A percentile compares a stretch with the other conserved stretches of the same genome.
Conservation (phyloP, 2,888 invertebrate species). For the Sialis lutaria region DNA sequence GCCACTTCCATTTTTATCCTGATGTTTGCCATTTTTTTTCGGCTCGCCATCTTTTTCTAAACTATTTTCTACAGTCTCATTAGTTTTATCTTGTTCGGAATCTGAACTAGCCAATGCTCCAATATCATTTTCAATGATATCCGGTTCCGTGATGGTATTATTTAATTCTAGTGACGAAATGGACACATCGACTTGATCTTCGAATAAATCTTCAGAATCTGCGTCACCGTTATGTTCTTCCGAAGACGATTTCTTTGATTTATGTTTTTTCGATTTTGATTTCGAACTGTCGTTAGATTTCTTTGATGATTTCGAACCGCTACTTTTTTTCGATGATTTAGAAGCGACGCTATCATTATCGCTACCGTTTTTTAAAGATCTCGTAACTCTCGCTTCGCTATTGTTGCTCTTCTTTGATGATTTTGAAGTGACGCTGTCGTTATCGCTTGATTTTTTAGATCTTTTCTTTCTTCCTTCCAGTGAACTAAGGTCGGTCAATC, state of each 20-base stretch:
- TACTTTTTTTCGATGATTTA: not conserved
- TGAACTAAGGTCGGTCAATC: no score
- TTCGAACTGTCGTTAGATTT: not conserved
- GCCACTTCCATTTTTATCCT: not conserved
- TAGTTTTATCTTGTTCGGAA: not conserved
- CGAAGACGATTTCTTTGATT: not conserved
- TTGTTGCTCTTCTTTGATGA: not conserved
- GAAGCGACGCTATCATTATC: not conserved
- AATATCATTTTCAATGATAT: not conserved
- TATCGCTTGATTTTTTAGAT: no score
- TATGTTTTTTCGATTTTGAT: not conserved
- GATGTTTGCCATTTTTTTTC: not conserved
- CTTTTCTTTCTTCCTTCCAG: no score
- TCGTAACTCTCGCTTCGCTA: not conserved
- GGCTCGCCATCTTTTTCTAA: not conserved
- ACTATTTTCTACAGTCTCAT: not conserved
- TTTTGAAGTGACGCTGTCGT: not conserved
- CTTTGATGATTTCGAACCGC: not conserved
- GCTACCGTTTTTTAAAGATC: not conserved
- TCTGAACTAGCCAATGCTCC: not conserved
- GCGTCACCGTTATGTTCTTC: no score
- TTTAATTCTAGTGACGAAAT: not conserved
- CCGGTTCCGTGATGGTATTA: not conserved
- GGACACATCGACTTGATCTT: not conserved
- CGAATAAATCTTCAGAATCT: no score